Evolutionary conservation across 2,113 vertebrate species (phyloP).

Genomic region (Caretta caretta): DNA sequence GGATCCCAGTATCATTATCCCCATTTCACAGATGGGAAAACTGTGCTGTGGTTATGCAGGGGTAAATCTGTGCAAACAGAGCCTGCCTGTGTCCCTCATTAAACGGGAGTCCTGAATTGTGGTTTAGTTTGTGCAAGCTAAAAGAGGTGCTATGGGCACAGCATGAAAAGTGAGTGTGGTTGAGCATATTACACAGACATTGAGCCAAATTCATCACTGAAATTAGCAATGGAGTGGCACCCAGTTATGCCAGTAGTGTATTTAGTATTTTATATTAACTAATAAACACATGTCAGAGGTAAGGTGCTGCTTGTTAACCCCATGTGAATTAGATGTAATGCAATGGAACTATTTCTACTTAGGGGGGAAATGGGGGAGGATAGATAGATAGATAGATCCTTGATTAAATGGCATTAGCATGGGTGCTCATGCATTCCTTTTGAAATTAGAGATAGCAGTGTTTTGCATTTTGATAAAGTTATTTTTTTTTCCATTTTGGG

Average conservation of each 20-base stretch:
- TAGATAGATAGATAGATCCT: neutral
- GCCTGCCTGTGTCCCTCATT: neutral
- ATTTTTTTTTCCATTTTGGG: neutral
- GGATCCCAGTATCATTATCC: neutral
- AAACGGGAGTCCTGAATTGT: neutral
- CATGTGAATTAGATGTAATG: neutral
- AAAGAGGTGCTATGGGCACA: neutral
- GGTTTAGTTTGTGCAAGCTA: neutral
- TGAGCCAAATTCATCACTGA: neutral
- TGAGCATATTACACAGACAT: neutral
- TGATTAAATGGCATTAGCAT: neutral
- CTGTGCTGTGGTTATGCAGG: fast-evolving
- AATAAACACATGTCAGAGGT: neutral
- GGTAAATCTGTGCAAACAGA: neutral
- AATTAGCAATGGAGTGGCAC: neutral
- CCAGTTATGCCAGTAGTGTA: neutral
- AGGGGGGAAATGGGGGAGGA: neutral
- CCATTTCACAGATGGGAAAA: neutral
- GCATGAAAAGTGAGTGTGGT: neutral
- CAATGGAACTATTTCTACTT: neutral
- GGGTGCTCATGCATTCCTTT: neutral
- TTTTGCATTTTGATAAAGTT: neutral
- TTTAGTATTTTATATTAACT: neutral
- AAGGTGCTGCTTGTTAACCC: neutral
- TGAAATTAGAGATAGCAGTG: neutral